Evolutionary conservation across 2,113 vertebrate genomes (phyloP), one percentile per base, ranked within the genome.

Genomic region (Poecilia latipinna): DNA sequence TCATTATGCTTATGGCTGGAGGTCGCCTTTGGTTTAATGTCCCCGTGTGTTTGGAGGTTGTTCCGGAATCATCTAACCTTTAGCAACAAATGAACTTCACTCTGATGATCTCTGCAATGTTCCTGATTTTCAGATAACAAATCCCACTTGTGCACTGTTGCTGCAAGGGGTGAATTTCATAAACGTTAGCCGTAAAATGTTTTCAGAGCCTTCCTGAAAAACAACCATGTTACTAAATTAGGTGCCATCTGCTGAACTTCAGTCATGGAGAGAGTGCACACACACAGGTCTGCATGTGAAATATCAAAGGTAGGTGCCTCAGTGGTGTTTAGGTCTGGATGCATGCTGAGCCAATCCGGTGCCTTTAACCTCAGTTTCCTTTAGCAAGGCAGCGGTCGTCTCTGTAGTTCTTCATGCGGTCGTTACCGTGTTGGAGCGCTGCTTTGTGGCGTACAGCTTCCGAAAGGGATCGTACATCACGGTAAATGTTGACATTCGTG

Each of bases 261-360:
- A 84, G 60, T 80, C 83, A 77, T 78, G 86, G 80, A 80, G 77
- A 84, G 84, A 89, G 72, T 31, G 29, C 70, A 44, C 70, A 31
- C 29, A 54, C 24, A 31, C 31, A 24, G 51, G 69, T 82, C 72
- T 70, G 80, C 3, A 39, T 7, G 60, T 77, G 32, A 80, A 65
- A 77, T 66, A 63, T 67, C 39, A 5, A 17, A 61, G 19, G 3
- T 0, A 1, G 11, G 2, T 12, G 37, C 37, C 37, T 39, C 1
- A 39, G 12, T 39, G 37, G 37, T 10, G 10, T 39, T 3, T 39
- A 39, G 39, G 39, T 39, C 39, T 39, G 39, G 39, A 12, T 2
- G 12, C 10, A 39, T 39, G 39, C 12, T 11, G 10, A 12, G 39
- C 12, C 39, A 39, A 12, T 1, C 37, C 12, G 12, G 37, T 12